These are phyloP conservation scores for Galleria mellonella DNA, from an alignment of 1,140 invertebrate species.

Conservation along the genomic window DNA sequence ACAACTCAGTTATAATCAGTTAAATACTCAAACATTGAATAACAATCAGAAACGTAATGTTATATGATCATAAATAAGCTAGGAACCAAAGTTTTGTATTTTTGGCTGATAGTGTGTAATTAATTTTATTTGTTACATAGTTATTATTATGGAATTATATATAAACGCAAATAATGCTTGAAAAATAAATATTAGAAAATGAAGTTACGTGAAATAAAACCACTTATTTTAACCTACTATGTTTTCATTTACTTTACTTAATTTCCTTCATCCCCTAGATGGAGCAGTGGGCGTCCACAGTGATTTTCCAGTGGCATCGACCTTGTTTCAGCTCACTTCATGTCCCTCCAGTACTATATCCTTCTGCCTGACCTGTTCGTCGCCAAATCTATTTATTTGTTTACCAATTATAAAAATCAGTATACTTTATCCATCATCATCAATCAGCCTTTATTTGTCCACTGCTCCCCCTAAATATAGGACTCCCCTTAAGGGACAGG, in stretches of 20 bases:
- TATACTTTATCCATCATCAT: too few relatives aligned
- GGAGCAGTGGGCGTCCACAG: too few relatives aligned
- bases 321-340: too few relatives aligned
- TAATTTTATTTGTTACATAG: conserved; percentile 50
- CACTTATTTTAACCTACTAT: conserved; percentile 35
- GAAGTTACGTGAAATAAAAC: conserved; percentile 61
- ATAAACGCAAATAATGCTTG: conserved; percentile 57
- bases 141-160: conserved; percentile 40
- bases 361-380: too few relatives aligned
- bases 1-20: conserved; percentile 2
- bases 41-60: conserved; percentile 3
- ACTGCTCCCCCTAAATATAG: too few relatives aligned
- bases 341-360: too few relatives aligned
- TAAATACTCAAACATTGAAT: conserved; percentile 19
- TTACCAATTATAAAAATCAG: too few relatives aligned
- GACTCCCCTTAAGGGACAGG: too few relatives aligned
- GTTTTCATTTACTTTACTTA: conserved; percentile 16
- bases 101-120: conserved; percentile 46
- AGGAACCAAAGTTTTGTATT: conserved; percentile 69
- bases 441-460: too few relatives aligned
- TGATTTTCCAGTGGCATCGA: too few relatives aligned
- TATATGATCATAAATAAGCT: conserved; percentile 35
- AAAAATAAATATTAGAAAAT: conserved; percentile 31
- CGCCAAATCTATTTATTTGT: too few relatives aligned
- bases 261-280: too few relatives aligned